phyloP scores from a whole-genome alignment of 2,888 invertebrate species.

The Pristionchus entomophagus region DNA sequence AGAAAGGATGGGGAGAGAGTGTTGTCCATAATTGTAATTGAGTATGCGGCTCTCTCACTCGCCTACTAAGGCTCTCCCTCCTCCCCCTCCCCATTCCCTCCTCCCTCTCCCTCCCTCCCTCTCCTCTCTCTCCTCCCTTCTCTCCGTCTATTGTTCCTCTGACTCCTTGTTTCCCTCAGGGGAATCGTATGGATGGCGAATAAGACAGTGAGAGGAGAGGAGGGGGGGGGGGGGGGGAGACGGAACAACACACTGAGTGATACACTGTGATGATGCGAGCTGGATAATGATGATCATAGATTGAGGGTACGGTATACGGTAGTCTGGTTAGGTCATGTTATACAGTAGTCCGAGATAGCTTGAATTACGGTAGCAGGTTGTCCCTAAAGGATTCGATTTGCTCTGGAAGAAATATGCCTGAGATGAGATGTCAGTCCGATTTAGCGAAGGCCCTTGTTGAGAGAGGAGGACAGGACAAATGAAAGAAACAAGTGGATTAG shows the following conservation, averaged over 20 bases:
- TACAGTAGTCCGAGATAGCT: not conserved
- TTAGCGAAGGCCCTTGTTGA: too few relatives aligned
- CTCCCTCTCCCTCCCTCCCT: too few relatives aligned
- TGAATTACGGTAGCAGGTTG: not conserved
- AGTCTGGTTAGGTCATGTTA: not conserved
- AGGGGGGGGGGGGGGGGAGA: not conserved
- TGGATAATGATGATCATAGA: too few relatives aligned
- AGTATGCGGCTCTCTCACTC: slow-evolving; percentile 16
- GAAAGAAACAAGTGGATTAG: not conserved
- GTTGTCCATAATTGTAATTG: slow-evolving; percentile 40
- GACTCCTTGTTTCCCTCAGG: not conserved
- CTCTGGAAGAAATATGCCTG: not conserved
- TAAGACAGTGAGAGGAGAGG: not conserved
- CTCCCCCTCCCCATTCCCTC: not conserved
- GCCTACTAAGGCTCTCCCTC: not conserved
- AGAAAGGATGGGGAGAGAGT: not conserved
- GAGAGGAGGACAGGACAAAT: not conserved
- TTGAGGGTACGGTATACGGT: not conserved
- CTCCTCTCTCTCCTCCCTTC: too few relatives aligned
- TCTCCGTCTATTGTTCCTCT: too few relatives aligned
- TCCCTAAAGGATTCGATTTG: not conserved
- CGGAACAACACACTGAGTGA: not conserved
- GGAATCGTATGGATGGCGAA: slow-evolving; percentile 1
- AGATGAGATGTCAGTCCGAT: not conserved
- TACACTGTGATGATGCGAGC: too few relatives aligned